A percentile compares a stretch with the other conserved stretches of the same genome.
Evolutionary conservation across 2,113 vertebrate genomes (phyloP).

Genomic region (Passer domesticus): DNA sequence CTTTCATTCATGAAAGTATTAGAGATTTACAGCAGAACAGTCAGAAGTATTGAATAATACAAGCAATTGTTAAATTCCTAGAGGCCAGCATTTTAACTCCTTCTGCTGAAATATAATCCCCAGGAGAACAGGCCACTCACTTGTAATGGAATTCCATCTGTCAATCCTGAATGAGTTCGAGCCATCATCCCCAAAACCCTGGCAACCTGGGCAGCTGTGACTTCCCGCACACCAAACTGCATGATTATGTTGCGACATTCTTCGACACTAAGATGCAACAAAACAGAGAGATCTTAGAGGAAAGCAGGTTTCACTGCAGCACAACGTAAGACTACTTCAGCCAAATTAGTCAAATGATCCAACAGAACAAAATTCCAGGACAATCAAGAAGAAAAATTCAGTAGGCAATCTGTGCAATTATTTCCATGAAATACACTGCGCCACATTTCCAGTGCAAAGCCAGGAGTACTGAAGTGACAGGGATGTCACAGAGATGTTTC

Average conservation of each 20-base stretch:
- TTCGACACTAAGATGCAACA: slow-evolving; percentile 80
- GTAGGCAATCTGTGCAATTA: neutral
- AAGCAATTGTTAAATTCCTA: too few species aligned
- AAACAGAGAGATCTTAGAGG: neutral
- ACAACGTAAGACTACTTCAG: neutral
- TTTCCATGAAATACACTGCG: neutral
- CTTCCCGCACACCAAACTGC: slow-evolving; percentile 95
- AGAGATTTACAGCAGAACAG: neutral
- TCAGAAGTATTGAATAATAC: neutral
- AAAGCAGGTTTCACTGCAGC: neutral
- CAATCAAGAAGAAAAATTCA: neutral
- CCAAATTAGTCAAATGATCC: neutral
- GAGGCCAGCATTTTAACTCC: neutral
- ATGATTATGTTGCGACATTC: slow-evolving; percentile 98
- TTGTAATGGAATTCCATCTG: slow-evolving; percentile 94
- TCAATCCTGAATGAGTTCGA: slow-evolving; percentile 93
- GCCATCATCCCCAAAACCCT: slow-evolving; percentile 99
- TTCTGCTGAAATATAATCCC: neutral
- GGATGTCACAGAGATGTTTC: neutral
- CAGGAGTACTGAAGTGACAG: neutral
- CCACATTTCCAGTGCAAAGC: neutral
- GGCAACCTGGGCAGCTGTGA: slow-evolving; percentile 96
- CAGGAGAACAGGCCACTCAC: slow-evolving; percentile 65
- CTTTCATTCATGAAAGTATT: neutral
- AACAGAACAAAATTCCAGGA: neutral